Conservation (phyloP, 2,113 vertebrate species). For the Sapajus apella region DNA sequence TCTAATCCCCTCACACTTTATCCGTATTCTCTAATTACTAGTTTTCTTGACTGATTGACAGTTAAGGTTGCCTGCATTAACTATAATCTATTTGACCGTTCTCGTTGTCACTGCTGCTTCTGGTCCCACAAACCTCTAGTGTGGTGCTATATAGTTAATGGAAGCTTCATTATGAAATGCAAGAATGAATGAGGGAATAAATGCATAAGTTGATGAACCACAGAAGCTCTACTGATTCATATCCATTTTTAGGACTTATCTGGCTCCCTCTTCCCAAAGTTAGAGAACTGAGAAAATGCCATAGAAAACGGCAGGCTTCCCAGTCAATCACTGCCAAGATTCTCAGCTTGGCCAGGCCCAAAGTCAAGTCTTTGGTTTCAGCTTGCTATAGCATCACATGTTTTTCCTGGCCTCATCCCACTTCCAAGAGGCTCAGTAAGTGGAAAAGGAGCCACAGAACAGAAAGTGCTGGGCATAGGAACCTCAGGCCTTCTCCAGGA, state of each 20-base stretch:
- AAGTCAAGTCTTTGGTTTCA: slow-evolving; percentile 68
- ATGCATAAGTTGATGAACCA: background rate
- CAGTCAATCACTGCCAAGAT: slow-evolving; percentile 45
- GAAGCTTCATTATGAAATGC: background rate
- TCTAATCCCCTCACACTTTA: background rate
- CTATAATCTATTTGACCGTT: background rate
- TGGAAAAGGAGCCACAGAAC: slow-evolving; percentile 60
- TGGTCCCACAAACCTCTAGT: background rate
- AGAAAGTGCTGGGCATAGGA: slow-evolving; percentile 45
- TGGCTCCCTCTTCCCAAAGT: background rate
- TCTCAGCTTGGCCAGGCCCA: slow-evolving; percentile 50
- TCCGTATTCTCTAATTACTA: background rate
- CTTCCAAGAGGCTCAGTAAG: slow-evolving; percentile 53
- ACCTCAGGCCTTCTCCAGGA: slow-evolving; percentile 28
- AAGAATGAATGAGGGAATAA: background rate
- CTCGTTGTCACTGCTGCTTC: background rate
- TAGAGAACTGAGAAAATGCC: background rate
- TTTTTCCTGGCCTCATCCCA: slow-evolving; percentile 71
- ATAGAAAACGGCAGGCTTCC: slow-evolving; percentile 43
- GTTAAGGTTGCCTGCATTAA: background rate
- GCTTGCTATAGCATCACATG: slow-evolving; percentile 70
- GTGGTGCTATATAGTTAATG: background rate
- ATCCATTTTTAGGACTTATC: background rate
- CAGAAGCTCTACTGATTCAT: background rate
- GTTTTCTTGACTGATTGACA: background rate